Evolutionary conservation across 53 echinoderm and acorn worm species (phyloP).

Genomic region (Temnopleurus reevesii): DNA sequence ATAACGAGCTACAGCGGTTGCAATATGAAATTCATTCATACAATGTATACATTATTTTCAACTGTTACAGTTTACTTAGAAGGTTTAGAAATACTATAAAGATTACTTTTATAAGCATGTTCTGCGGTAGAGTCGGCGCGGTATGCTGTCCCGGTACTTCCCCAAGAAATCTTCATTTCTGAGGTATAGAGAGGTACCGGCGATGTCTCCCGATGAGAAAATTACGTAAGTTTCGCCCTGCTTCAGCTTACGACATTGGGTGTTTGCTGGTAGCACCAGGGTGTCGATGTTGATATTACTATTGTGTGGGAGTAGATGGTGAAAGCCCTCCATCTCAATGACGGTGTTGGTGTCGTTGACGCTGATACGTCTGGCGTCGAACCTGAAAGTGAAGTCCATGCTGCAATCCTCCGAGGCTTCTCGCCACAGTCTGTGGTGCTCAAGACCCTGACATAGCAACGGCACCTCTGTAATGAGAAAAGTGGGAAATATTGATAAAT

Average conservation of each 20-base stretch:
- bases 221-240: not conserved
- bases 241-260: not conserved
- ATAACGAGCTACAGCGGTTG: slow-evolving; percentile 46
- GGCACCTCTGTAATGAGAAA: slow-evolving; percentile 7
- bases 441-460: slow-evolving; percentile 3
- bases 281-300: not conserved
- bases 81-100: not conserved
- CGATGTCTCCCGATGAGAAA: slow-evolving; percentile 5
- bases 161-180: slow-evolving; percentile 16
- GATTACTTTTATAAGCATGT: not conserved
- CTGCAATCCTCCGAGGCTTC: slow-evolving; percentile 25
- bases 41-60: not conserved
- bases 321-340: not conserved
- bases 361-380: not conserved
- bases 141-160: not conserved
- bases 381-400: not conserved
- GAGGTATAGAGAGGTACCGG: not conserved
- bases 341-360: not conserved
- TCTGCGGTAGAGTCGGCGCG: not conserved
- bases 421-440: not conserved
- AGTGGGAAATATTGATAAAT: not conserved
- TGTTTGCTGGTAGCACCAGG: slow-evolving; percentile 18
- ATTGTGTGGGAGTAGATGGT: not conserved
- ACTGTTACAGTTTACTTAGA: slow-evolving; percentile 59
- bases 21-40: not conserved